phyloP scores from a whole-genome alignment of 2,888 invertebrate genomes.

The Sphaeridia pumilis region DNA sequence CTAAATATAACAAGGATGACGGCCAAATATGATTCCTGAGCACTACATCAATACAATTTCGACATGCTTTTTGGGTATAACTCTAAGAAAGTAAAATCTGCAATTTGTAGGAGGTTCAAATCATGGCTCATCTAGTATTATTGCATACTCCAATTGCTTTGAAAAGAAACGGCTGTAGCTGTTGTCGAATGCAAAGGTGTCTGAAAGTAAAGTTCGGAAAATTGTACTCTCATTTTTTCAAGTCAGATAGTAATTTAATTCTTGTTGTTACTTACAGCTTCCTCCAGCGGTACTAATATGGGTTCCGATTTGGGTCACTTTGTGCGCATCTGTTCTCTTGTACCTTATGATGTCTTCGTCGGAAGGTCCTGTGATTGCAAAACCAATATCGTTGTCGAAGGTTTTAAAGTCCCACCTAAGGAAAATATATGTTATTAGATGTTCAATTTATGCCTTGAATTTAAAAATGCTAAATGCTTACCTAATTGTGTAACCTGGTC shows the following conservation, averaged over 20 bases:
- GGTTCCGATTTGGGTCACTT: slow-evolving; percentile 1
- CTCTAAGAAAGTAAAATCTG: too few relatives aligned
- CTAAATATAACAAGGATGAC: too few relatives aligned
- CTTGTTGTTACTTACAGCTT: slow-evolving; percentile 1
- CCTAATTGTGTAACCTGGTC: neutral
- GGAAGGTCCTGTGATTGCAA: neutral
- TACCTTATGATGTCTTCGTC: neutral
- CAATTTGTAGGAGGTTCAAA: too few relatives aligned
- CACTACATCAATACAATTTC: too few relatives aligned
- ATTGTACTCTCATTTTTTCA: neutral
- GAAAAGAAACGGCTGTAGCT: slow-evolving; percentile 7
- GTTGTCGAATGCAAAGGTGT: slow-evolving; percentile 13
- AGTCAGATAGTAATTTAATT: too few relatives aligned
- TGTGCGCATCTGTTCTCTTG: neutral
- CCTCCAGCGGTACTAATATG: neutral
- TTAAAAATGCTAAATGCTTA: neutral
- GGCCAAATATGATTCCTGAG: too few relatives aligned
- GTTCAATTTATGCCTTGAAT: neutral
- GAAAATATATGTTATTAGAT: neutral
- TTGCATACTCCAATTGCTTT: slow-evolving; percentile 4
- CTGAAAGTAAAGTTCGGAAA: slow-evolving; percentile 1
- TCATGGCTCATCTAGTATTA: neutral
- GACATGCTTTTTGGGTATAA: too few relatives aligned
- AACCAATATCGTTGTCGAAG: slow-evolving; percentile 1
- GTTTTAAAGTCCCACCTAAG: slow-evolving; percentile 2